phyloP scores from a whole-genome alignment of 2,888 invertebrate genomes.

The Megaustenia siamemsis region DNA sequence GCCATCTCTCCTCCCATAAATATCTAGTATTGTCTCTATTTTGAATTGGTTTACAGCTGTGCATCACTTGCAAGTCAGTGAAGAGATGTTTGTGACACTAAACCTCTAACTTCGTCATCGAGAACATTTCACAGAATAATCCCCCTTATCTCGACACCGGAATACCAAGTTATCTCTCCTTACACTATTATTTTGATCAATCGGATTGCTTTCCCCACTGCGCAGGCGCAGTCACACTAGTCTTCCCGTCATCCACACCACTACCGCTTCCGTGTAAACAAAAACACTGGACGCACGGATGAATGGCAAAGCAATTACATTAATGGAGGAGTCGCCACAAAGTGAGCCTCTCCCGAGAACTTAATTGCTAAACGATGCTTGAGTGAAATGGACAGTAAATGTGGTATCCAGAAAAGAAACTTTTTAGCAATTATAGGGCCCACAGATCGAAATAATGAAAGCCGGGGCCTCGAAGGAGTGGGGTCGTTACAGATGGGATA shows the following conservation, averaged over 20 bases:
- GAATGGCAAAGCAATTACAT: constrained; percentile 40
- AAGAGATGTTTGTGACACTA: too few relatives aligned
- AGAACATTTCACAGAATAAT: not conserved
- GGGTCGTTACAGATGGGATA: not conserved
- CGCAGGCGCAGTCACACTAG: constrained; percentile 21
- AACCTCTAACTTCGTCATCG: not conserved
- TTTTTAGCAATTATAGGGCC: not conserved
- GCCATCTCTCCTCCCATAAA: too few relatives aligned
- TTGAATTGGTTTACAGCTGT: too few relatives aligned
- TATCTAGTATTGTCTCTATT: too few relatives aligned
- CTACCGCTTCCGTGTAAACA: constrained; percentile 43
- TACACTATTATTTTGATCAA: not conserved
- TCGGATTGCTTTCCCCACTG: constrained; percentile 26
- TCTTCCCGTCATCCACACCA: constrained; percentile 27
- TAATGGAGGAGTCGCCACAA: constrained; percentile 39
- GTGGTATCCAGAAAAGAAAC: constrained; percentile 17
- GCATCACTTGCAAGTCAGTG: too few relatives aligned
- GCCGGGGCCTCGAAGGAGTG: not conserved
- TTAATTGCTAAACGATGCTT: constrained; percentile 39
- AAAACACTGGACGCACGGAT: constrained; percentile 30
- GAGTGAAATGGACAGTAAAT: constrained; percentile 35
- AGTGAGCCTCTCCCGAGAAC: constrained; percentile 31
- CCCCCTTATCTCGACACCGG: not conserved
- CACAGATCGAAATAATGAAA: not conserved
- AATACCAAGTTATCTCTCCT: not conserved